Evolutionary conservation across 1,140 invertebrate genomes (phyloP), one percentile per base, ranked within the genome.

Genomic region (Megalopta genalis): DNA sequence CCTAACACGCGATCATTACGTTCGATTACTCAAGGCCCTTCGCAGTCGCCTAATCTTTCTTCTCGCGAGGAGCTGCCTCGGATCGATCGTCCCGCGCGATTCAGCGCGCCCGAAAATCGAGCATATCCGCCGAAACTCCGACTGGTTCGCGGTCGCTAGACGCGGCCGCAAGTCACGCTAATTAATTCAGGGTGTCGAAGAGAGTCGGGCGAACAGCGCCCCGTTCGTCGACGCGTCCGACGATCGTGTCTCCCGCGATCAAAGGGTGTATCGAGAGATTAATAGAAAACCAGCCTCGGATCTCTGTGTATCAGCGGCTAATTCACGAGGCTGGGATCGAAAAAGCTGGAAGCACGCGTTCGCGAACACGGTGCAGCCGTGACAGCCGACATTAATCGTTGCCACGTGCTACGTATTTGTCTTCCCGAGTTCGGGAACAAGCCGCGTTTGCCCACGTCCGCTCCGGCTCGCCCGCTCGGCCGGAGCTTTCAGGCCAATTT

Each of bases 331-430:
- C 8, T 7, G 32, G 42, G 60, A 71, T 64, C 76, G 68, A 70
- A 72, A 78, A 78, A 72, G 21, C 76, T 59, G 32, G 8, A 16
- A 21, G 32, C 49, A 14, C 14, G 14, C 52, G 25, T 39, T 27
- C 64, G 39, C 64, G 63, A 77, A 4, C 71, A 32, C 71, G 57
- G 70, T 52, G 49, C 52, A 72, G 42, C 39, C 63, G 60, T 65
- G 70, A 79, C 62, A 63, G 49, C 18, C 27, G 49, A 42, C 65
- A 63, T 80, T 84, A 82, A 85, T 86, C 80, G 75, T 57, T 69
- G 63, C 83, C 83, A 86, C 80, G 83, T 79, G 83, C 57, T 63
- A 71, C 66, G 77, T 79, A 79, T 85, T 81, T 81, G 80, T 59
- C 69, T 73, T 46, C 69, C 49, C 37, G 66, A 64, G 25, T 67